Evolutionary conservation across 2,888 invertebrate species (phyloP).

Genomic region (Norana najaformis): DNA sequence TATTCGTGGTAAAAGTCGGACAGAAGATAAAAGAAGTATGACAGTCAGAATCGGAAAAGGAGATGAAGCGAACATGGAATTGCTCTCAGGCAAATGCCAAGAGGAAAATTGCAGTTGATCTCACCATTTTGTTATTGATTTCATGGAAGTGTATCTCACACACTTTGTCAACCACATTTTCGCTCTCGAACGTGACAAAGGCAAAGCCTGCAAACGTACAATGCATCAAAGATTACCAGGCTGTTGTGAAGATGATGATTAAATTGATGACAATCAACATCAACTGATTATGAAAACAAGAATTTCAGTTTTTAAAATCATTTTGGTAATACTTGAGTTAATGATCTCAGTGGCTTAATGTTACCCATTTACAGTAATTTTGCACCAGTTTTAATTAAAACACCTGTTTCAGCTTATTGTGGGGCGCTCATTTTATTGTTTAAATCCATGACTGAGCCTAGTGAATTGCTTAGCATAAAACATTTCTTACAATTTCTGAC

Average conservation of each 20-base stretch:
- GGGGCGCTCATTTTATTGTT: no score
- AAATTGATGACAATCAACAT: no score
- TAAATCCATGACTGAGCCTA: no score
- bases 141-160: conserved; percentile 99
- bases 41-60: not conserved
- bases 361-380: no score
- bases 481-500: no score
- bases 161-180: conserved; percentile 99
- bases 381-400: no score
- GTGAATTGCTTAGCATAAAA: no score
- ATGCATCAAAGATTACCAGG: not conserved
- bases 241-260: not conserved
- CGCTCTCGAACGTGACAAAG: conserved; percentile 99
- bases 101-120: conserved; percentile 54
- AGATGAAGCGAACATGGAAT: not conserved
- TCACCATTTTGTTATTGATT: conserved; percentile 99
- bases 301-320: no score
- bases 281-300: no score
- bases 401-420: no score
- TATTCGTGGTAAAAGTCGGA: not conserved
- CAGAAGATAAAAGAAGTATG: not conserved
- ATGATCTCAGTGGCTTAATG: no score
- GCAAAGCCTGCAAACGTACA: conserved; percentile 82
- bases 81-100: not conserved
- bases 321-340: no score